phyloP scores from a whole-genome alignment of 2,888 invertebrate species.

The Deilephila porcellus region DNA sequence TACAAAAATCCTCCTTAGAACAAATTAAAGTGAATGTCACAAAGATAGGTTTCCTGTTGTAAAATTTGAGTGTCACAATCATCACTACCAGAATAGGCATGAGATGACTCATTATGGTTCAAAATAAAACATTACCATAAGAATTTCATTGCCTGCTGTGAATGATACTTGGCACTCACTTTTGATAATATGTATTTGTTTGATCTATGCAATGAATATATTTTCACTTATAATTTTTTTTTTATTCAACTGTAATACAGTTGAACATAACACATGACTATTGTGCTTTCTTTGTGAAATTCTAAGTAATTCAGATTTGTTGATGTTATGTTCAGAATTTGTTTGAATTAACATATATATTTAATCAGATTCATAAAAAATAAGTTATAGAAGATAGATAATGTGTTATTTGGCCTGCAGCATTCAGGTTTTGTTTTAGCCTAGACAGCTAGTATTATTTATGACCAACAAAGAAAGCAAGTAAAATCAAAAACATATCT shows the following conservation, averaged over 20 bases:
- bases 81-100: background rate
- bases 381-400: too few relatives aligned
- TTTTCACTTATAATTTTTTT: background rate
- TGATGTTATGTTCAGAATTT: too few relatives aligned
- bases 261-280: too few relatives aligned
- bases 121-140: constrained; percentile 23
- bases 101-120: background rate
- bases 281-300: too few relatives aligned
- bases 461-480: background rate
- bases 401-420: too few relatives aligned
- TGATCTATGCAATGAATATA: background rate
- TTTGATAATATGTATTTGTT: too few relatives aligned
- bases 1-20: background rate
- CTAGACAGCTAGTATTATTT: background rate
- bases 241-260: background rate
- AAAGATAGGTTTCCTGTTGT: constrained; percentile 17
- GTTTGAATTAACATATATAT: too few relatives aligned
- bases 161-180: constrained; percentile 1
- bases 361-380: too few relatives aligned
- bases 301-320: too few relatives aligned
- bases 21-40: background rate
- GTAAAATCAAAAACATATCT: background rate
- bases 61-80: background rate
- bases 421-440: too few relatives aligned
- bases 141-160: constrained; percentile 10